phyloP scores from a whole-genome alignment of 64 coral and sea anemone genomes.

The Anthopleura sola region DNA sequence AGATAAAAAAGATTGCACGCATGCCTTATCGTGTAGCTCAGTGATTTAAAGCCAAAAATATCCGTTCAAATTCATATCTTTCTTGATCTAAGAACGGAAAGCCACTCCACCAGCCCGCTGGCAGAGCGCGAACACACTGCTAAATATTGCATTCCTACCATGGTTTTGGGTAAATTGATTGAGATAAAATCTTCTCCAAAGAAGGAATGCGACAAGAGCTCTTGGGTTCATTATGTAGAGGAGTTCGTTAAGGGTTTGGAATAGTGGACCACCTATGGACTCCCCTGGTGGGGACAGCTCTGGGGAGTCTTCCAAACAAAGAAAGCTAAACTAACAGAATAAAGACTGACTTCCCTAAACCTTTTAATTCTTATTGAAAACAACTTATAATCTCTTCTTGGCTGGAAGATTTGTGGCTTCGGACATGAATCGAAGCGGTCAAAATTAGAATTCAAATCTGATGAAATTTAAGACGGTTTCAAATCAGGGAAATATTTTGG shows the following conservation, averaged over 20 bases:
- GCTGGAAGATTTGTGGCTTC: neutral
- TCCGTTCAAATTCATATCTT: neutral
- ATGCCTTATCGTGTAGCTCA: neutral
- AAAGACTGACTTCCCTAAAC: neutral
- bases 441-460: no score
- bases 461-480: no score
- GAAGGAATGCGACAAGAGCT: neutral
- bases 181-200: neutral
- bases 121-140: neutral
- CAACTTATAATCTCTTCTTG: neutral
- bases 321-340: neutral
- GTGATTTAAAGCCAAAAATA: neutral
- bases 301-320: neutral
- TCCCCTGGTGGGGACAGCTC: neutral
- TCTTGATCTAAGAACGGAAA: conserved; percentile 1
- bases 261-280: neutral
- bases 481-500: no score
- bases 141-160: conserved; percentile 18
- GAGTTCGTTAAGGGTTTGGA: neutral
- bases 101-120: neutral
- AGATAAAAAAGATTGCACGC: neutral
- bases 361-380: neutral
- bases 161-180: conserved; percentile 10
- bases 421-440: no score
- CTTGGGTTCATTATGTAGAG: neutral